Evolutionary conservation across 2,888 invertebrate species (phyloP).

Genomic region (Tupiocoris notatus): DNA sequence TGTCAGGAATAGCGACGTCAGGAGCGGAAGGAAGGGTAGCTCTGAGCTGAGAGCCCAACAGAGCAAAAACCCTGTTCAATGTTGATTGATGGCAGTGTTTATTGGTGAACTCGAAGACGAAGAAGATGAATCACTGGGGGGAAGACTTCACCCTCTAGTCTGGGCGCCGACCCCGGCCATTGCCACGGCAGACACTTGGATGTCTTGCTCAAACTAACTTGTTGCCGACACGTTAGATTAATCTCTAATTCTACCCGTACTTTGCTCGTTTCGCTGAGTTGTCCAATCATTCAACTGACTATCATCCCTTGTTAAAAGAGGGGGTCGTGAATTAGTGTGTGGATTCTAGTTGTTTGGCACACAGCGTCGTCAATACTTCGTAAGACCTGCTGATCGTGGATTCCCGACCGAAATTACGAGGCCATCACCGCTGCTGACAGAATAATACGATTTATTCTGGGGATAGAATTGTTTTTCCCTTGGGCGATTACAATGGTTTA

Average conservation of each 20-base stretch:
- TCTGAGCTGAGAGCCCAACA: neutral
- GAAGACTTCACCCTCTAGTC: neutral
- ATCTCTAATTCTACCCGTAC: slow-evolving; percentile 37
- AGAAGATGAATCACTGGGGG: slow-evolving; percentile 45
- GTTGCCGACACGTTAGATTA: slow-evolving; percentile 42
- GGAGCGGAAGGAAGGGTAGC: neutral
- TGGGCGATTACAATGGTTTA: too few relatives aligned
- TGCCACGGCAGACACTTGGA: slow-evolving; percentile 36
- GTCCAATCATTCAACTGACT: slow-evolving; percentile 35
- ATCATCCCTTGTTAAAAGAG: slow-evolving; percentile 7
- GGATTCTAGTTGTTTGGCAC: too few relatives aligned
- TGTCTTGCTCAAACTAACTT: slow-evolving; percentile 42
- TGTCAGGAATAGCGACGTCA: neutral
- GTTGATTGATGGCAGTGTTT: slow-evolving; percentile 47
- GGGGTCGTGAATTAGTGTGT: too few relatives aligned
- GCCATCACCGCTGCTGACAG: too few relatives aligned
- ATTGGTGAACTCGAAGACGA: slow-evolving; percentile 41
- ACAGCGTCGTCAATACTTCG: too few relatives aligned
- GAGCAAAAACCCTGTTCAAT: slow-evolving; percentile 44
- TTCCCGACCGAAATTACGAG: too few relatives aligned
- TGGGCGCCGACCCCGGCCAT: neutral
- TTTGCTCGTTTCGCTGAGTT: slow-evolving; percentile 22
- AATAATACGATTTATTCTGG: too few relatives aligned
- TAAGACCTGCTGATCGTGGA: too few relatives aligned
- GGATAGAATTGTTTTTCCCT: too few relatives aligned